These are phyloP conservation scores for Chaetura pelagica DNA, from an alignment of 2,113 vertebrate species.

Conservation along the genomic window DNA sequence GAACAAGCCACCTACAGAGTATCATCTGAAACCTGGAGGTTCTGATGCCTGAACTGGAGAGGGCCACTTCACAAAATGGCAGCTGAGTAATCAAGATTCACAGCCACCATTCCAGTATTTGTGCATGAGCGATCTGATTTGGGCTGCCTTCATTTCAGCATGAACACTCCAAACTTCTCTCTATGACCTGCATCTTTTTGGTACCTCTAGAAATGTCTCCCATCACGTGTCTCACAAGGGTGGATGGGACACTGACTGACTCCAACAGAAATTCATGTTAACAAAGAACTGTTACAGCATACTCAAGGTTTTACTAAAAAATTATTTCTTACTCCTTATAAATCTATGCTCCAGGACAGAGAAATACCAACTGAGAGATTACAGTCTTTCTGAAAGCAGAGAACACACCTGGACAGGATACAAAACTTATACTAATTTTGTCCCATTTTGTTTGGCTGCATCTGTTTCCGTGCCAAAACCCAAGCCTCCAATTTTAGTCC, in stretches of 20 bases:
- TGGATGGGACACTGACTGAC: background rate
- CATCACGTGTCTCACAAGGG: background rate
- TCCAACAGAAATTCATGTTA: background rate
- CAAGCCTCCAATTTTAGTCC: background rate
- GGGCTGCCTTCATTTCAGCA: background rate
- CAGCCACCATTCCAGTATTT: background rate
- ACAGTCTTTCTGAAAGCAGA: background rate
- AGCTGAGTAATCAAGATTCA: conserved; percentile 21
- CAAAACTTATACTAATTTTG: background rate
- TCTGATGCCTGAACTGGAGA: conserved; percentile 77
- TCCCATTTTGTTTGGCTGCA: background rate
- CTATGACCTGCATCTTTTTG: background rate
- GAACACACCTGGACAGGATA: background rate
- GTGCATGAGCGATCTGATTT: background rate
- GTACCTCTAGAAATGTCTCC: background rate
- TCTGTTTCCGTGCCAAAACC: background rate
- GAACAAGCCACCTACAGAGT: conserved; percentile 78
- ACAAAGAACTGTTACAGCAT: background rate
- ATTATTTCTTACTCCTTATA: background rate
- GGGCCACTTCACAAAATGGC: conserved; percentile 74
- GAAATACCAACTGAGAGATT: background rate
- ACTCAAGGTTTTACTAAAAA: background rate
- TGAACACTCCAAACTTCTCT: background rate
- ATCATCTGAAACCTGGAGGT: conserved; percentile 71
- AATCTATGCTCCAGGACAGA: background rate